phyloP scores from a whole-genome alignment of 2,113 vertebrate genomes.

The Choloepus hoffmanni region DNA sequence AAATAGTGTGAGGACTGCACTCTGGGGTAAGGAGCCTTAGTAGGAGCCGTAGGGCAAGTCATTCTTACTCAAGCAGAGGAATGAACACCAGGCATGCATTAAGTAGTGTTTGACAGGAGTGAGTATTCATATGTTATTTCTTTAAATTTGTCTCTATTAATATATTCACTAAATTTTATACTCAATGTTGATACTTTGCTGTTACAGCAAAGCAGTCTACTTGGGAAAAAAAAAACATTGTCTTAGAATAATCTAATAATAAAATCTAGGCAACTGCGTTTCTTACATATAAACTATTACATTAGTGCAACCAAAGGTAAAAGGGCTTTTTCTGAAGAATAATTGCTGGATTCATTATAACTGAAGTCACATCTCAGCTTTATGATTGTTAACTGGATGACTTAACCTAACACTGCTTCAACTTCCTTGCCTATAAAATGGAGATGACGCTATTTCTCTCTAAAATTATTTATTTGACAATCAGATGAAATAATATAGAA shows the following conservation, averaged over 20 bases:
- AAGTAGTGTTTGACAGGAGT: background rate
- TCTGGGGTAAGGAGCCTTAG: background rate
- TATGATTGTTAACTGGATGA: background rate
- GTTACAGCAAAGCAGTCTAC: background rate
- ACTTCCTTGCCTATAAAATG: background rate
- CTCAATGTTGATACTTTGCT: background rate
- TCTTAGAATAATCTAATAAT: conserved; percentile 44
- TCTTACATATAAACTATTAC: background rate
- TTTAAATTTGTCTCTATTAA: background rate
- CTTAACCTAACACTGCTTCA: background rate
- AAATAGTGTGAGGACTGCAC: background rate
- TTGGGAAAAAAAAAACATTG: background rate
- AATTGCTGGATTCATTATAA: background rate
- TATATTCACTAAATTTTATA: background rate
- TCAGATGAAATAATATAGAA: conserved; percentile 6
- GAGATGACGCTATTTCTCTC: background rate
- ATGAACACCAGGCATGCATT: background rate
- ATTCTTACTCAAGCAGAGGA: background rate
- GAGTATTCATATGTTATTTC: background rate
- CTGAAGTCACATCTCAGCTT: background rate
- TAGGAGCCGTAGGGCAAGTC: background rate
- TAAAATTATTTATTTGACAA: background rate
- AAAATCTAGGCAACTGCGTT: background rate
- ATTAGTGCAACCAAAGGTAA: background rate
- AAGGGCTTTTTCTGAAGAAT: conserved; percentile 9